Percentiles rank a stretch among this genome's conserved stretches.
Evolutionary conservation across 2,797 vertebrate genomes (phyloP).

Genomic region (Pelodytes ibericus): DNA sequence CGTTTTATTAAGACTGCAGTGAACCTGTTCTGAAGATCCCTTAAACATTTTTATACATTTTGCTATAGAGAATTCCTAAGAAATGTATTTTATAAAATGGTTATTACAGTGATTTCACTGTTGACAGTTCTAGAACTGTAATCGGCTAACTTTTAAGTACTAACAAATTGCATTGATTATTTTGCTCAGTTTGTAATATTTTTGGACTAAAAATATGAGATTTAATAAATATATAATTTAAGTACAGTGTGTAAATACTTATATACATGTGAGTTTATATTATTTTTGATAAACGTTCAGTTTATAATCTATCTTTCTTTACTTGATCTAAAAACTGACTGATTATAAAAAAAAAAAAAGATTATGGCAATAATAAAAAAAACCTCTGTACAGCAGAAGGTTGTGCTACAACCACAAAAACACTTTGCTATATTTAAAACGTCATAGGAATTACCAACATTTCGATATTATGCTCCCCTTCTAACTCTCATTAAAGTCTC

Average conservation of each 20-base stretch:
- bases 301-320: too few species aligned
- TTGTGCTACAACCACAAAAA: too few species aligned
- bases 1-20: not conserved
- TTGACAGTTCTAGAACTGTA: constrained; percentile 13
- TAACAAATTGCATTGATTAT: constrained; percentile 20
- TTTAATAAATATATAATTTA: constrained; percentile 49
- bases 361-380: too few species aligned
- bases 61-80: constrained; percentile 35
- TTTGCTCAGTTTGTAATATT: constrained; percentile 28
- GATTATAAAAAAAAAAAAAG: too few species aligned
- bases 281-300: too few species aligned
- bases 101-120: constrained; percentile 1
- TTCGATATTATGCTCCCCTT: too few species aligned
- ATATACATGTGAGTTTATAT: too few species aligned
- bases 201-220: constrained; percentile 40
- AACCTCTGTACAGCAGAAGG: too few species aligned
- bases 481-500: too few species aligned
- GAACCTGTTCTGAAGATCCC: constrained; percentile 21
- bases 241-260: not conserved
- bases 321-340: too few species aligned
- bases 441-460: too few species aligned
- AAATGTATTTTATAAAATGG: constrained; percentile 32
- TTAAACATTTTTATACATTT: constrained; percentile 32
- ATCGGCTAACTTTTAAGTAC: constrained; percentile 22
- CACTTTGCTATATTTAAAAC: too few species aligned